phyloP scores from a whole-genome alignment of 2,888 invertebrate species.

The Uloborus plumipes region DNA sequence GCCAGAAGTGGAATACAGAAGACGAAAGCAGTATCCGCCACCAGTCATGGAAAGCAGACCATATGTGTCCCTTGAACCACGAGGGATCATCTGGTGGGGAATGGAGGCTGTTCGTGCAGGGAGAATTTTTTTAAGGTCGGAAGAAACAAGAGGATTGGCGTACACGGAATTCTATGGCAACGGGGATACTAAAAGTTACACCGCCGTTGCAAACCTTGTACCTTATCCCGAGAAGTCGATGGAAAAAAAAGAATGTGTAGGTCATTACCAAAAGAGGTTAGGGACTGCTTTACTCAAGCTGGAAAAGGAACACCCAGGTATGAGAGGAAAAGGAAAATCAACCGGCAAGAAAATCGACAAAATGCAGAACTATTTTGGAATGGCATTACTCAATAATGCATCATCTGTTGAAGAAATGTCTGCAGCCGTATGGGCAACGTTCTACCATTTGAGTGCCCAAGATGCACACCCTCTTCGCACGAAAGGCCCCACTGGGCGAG shows the following conservation, averaged over 20 bases:
- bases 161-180: slow-evolving; percentile 7
- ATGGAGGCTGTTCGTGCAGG: slow-evolving; percentile 6
- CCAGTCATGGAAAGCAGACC: background rate
- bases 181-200: too few species aligned
- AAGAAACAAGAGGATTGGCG: background rate
- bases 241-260: slow-evolving; percentile 11
- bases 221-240: background rate
- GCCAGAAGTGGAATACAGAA: background rate
- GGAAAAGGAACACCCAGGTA: too few species aligned
- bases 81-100: background rate
- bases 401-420: too few species aligned
- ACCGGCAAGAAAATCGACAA: too few species aligned
- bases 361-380: too few species aligned
- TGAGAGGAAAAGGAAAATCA: too few species aligned
- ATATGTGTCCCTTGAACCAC: background rate
- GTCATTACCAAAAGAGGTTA: slow-evolving; percentile 8
- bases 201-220: background rate
- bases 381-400: too few species aligned
- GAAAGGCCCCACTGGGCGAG: too few species aligned
- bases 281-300: background rate
- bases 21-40: background rate
- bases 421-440: too few species aligned
- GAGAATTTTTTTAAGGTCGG: background rate
- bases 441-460: too few species aligned
- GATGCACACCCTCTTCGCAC: too few species aligned